A percentile compares a stretch with the other conserved stretches of the same genome.
These are phyloP conservation scores for Thymelicus sylvestris DNA, from an alignment of 2,888 invertebrate genomes.

Conservation along the genomic window DNA sequence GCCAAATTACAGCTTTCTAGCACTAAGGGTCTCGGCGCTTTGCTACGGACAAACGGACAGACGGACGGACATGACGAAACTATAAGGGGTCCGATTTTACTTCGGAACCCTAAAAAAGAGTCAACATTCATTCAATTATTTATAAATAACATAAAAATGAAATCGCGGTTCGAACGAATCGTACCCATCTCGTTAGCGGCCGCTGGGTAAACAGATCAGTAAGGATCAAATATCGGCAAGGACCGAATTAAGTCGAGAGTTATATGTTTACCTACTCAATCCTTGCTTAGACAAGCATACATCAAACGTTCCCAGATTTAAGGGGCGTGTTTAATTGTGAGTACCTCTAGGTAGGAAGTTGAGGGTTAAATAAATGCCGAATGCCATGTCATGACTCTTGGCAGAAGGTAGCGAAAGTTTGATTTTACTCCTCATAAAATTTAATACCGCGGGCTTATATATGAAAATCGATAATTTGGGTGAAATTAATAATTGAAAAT, in stretches of 20 bases:
- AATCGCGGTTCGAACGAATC: neutral
- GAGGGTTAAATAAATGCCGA: neutral
- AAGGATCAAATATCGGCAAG: constrained; percentile 11
- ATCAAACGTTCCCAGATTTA: constrained; percentile 5
- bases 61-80: too few species aligned
- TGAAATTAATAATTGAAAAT: too few species aligned
- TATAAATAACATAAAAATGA: neutral
- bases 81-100: too few species aligned
- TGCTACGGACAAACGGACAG: too few species aligned
- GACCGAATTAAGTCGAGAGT: constrained; percentile 11
- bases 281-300: constrained; percentile 9
- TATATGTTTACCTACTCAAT: constrained; percentile 10
- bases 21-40: too few species aligned
- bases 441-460: too few species aligned
- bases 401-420: neutral
- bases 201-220: constrained; percentile 10
- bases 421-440: too few species aligned
- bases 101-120: too few species aligned
- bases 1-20: too few species aligned
- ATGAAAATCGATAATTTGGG: too few species aligned
- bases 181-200: constrained; percentile 8
- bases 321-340: neutral
- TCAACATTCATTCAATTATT: too few species aligned
- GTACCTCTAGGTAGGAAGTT: neutral
- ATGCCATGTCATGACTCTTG: neutral